phyloP scores from a whole-genome alignment of 2,888 invertebrate genomes.

The Herminia tarsipennalis region DNA sequence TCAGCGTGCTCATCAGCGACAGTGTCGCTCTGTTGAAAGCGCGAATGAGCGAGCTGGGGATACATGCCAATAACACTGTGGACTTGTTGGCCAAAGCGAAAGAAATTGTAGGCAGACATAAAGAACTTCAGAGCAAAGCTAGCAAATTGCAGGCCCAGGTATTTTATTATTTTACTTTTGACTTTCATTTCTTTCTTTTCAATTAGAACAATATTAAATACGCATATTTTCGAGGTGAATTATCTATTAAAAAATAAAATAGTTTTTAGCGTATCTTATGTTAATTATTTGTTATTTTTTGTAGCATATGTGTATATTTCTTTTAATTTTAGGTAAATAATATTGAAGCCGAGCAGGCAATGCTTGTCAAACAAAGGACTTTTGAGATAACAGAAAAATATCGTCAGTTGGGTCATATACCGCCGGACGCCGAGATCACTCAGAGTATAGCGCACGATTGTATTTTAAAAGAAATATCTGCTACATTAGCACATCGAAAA shows the following conservation, averaged over 20 bases:
- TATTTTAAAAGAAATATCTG: slow-evolving; percentile 94
- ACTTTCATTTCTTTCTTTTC: too few species aligned
- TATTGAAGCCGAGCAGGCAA: slow-evolving; percentile 91
- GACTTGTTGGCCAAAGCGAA: slow-evolving; percentile 94
- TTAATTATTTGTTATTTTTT: neutral
- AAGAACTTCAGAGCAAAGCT: slow-evolving; percentile 95
- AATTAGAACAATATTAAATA: too few species aligned
- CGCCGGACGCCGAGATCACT: slow-evolving; percentile 86
- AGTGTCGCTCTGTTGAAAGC: slow-evolving; percentile 95
- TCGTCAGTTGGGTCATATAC: slow-evolving; percentile 82
- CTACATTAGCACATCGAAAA: slow-evolving; percentile 93
- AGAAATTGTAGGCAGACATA: slow-evolving; percentile 96
- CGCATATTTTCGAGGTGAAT: too few species aligned
- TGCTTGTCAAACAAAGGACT: slow-evolving; percentile 89
- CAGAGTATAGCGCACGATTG: slow-evolving; percentile 91
- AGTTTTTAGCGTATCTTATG: too few species aligned
- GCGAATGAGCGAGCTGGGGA: slow-evolving; percentile 96
- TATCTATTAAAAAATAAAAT: too few species aligned
- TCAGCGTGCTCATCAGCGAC: slow-evolving; percentile 95
- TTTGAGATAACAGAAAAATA: slow-evolving; percentile 92
- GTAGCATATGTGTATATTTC: neutral
- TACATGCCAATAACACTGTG: slow-evolving; percentile 93
- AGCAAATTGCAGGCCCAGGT: slow-evolving; percentile 95
- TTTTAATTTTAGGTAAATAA: slow-evolving; percentile 79
- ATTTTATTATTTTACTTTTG: slow-evolving; percentile 28